A percentile compares a stretch with the other conserved stretches of the same genome.
Conservation (phyloP, 2,797 vertebrate genomes). For the Phoxinus dragarum region DNA sequence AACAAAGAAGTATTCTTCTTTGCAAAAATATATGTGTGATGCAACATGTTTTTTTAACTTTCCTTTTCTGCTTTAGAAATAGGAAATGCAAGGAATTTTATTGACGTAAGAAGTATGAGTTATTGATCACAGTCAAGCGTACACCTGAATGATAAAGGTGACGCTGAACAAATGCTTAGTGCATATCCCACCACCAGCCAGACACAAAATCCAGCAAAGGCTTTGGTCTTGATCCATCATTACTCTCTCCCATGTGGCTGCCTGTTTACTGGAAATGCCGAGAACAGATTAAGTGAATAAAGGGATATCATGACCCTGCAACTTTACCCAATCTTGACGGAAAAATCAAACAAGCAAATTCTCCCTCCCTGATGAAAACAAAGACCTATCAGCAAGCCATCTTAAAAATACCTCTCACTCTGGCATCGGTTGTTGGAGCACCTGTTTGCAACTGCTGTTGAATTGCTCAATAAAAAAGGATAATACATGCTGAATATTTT, state of each 20-base stretch:
- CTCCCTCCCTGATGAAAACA: conserved; percentile 38
- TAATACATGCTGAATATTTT: conserved; percentile 51
- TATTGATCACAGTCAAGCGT: not conserved
- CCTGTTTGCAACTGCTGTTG: conserved; percentile 55
- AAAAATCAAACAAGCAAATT: conserved; percentile 60
- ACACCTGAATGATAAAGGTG: not conserved
- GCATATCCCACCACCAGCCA: not conserved
- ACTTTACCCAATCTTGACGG: conserved; percentile 44
- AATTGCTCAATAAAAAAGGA: conserved; percentile 60
- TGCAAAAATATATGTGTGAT: not conserved
- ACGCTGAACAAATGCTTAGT: conserved; percentile 18
- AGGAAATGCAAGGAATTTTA: too few species aligned
- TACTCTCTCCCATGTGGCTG: conserved; percentile 22
- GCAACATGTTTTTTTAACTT: too few species aligned
- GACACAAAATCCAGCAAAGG: conserved; percentile 6
- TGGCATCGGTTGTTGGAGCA: conserved; percentile 58
- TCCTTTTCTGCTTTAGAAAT: not conserved
- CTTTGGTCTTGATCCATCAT: conserved; percentile 37
- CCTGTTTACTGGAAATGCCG: conserved; percentile 45
- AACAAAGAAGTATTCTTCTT: not conserved
- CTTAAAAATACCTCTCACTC: conserved; percentile 61
- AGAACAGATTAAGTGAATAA: conserved; percentile 49
- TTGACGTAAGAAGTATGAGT: not conserved
- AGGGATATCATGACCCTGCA: conserved; percentile 56
- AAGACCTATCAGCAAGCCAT: conserved; percentile 54